Conservation (phyloP, 2,113 vertebrate genomes). For the Epinephelus fuscoguttatus region DNA sequence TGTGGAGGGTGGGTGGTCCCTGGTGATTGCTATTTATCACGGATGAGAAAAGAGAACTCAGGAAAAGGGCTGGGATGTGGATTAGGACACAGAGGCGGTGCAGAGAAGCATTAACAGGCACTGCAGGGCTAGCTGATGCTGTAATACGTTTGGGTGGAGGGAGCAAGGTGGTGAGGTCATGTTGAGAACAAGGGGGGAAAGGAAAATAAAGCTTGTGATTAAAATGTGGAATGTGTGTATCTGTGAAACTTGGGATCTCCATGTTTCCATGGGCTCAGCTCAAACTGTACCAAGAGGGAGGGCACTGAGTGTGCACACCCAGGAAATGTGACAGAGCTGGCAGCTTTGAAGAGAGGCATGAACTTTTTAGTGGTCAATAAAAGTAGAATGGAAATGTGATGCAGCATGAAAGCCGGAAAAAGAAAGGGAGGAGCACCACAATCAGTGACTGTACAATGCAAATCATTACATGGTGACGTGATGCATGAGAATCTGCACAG, state of each 20-base stretch:
- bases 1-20: conserved; percentile 66
- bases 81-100: conserved; percentile 34
- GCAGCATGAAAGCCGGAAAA: conserved; percentile 8
- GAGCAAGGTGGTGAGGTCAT: conserved; percentile 75
- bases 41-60: conserved; percentile 61
- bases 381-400: conserved; percentile 41
- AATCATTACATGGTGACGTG: conserved; percentile 3
- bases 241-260: conserved; percentile 53
- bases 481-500: conserved; percentile 1
- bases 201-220: conserved; percentile 66
- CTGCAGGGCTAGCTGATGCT: conserved; percentile 6
- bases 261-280: conserved; percentile 57
- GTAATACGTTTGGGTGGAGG: conserved; percentile 71
- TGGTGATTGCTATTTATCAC: conserved; percentile 71
- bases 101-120: conserved; percentile 11
- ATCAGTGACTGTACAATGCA: background rate
- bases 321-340: conserved; percentile 53
- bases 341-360: conserved; percentile 24
- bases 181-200: conserved; percentile 45
- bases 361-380: conserved; percentile 46
- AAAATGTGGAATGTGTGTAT: conserved; percentile 69
- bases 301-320: conserved; percentile 40
- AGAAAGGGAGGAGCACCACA: conserved; percentile 32
- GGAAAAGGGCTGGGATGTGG: conserved; percentile 65
- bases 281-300: conserved; percentile 37